These are phyloP conservation scores for Gila robusta DNA, from an alignment of 2,797 vertebrate genomes.

Conservation along the genomic window DNA sequence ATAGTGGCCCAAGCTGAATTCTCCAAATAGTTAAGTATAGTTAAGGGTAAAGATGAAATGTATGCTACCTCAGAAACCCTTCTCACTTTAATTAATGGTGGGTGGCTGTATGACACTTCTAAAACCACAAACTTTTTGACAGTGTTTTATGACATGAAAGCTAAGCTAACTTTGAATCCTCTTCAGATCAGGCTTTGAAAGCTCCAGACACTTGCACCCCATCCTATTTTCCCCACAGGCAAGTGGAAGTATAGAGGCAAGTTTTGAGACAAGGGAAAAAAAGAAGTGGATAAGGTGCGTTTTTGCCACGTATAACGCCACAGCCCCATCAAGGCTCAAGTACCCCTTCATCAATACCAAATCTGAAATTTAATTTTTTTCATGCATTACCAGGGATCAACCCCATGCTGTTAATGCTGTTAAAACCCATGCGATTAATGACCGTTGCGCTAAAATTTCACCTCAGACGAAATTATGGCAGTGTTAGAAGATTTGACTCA, in stretches of 20 bases:
- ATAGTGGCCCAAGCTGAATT: conserved; percentile 27
- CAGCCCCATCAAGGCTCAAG: not conserved
- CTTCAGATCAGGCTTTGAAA: conserved; percentile 43
- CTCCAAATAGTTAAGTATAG: conserved; percentile 24
- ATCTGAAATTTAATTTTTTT: not conserved
- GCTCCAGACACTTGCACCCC: conserved; percentile 24
- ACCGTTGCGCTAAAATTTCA: too few species aligned
- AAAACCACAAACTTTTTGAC: conserved; percentile 48
- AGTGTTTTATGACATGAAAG: conserved; percentile 57
- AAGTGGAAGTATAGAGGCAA: conserved; percentile 8
- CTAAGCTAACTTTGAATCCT: conserved; percentile 48
- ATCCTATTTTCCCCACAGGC: conserved; percentile 2
- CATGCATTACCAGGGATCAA: not conserved
- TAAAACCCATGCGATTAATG: too few species aligned
- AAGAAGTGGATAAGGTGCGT: not conserved
- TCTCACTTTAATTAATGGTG: conserved; percentile 60
- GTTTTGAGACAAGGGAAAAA: not conserved
- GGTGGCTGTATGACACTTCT: conserved; percentile 57
- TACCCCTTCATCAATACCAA: not conserved
- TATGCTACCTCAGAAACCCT: conserved; percentile 35
- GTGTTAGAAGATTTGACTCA: too few species aligned
- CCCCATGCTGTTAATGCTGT: not conserved
- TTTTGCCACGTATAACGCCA: not conserved
- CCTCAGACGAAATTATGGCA: too few species aligned
- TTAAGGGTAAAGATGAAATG: conserved; percentile 49